Conservation (phyloP, 1,140 invertebrate genomes). For the Microvelia longipes region DNA sequence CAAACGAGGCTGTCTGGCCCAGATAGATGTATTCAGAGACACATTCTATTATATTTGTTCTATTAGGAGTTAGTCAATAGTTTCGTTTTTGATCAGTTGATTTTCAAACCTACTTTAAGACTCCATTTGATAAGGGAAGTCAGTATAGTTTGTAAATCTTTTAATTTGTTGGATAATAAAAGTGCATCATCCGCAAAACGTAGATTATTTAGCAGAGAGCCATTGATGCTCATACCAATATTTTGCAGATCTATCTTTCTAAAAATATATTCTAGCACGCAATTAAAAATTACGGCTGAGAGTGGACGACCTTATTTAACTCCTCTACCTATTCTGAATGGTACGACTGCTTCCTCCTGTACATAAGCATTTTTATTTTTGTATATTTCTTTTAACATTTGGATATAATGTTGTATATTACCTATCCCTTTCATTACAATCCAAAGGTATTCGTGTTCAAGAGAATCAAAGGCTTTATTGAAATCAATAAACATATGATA, state of each 20-base stretch:
- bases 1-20: background rate
- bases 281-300: slow-evolving; percentile 19
- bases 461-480: slow-evolving; percentile 3
- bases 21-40: slow-evolving; percentile 4
- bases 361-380: background rate
- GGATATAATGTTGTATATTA: background rate
- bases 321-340: background rate
- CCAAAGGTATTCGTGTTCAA: background rate
- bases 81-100: slow-evolving; percentile 11
- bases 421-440: background rate
- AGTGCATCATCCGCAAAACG: slow-evolving; percentile 28
- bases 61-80: slow-evolving; percentile 5
- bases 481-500: background rate
- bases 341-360: background rate
- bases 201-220: slow-evolving; percentile 19
- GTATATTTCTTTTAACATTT: background rate
- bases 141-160: slow-evolving; percentile 8
- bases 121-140: background rate
- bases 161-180: slow-evolving; percentile 14
- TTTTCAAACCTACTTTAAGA: slow-evolving; percentile 9
- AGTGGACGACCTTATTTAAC: slow-evolving; percentile 12
- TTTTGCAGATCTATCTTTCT: slow-evolving; percentile 16
- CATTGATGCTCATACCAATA: slow-evolving; percentile 20
- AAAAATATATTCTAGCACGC: slow-evolving; percentile 16
- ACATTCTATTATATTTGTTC: slow-evolving; percentile 4